Evolutionary conservation across 30 jellyfish, hydroid and myxozoan species (phyloP), one percentile per base, ranked within the genome.

Genomic region (Clytia hemisphaerica): DNA sequence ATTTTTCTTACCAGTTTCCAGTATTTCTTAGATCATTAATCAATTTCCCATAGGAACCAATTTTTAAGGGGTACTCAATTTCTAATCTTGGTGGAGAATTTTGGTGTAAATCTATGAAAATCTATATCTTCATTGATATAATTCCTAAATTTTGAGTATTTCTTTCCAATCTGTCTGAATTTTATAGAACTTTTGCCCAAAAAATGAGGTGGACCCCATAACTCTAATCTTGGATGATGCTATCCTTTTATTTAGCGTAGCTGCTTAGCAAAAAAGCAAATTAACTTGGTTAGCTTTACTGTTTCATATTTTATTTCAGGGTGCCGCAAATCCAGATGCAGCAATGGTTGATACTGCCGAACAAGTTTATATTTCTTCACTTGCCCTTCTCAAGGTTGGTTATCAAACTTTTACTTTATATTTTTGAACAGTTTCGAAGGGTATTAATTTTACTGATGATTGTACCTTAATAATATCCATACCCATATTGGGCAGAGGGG

Each of bases 261-360:
- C 4, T 3, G 4, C 45, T 27, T 31, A n/a, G 35, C 44, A 10
- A 2, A 35, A 12, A 29, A 72, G 24, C 9, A n/a, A n/a, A 12
- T 31, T 31, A 47, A 31, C 45, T 2, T 6, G 37, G 24, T 38
- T 5, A n/a, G 28, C 12, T 24, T 45, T 36, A 9, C 6, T 26
- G 37, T 6, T 3, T 9, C 15, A 4, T 33, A 1, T 42, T 37
- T 14, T 27, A 29, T 62, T 67, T 6, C 38, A 86, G 96, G 66
- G 50, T 59, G 94, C 94, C 10, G 85, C 92, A 73, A 82, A 79
- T 55, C 85, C 85, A 18, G 96, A 86, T 74, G 88, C 94, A 1
- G 96, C 96, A 45, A 79, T 72, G 71, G 96, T 86, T 3, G 97
- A 88, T 44, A 88, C 97, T 5, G 97, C 97, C 10, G 97, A 88